A percentile compares a stretch with the other conserved stretches of the same genome.
These are phyloP conservation scores for Gortyna flavago DNA, from an alignment of 2,888 invertebrate genomes.

Conservation along the genomic window DNA sequence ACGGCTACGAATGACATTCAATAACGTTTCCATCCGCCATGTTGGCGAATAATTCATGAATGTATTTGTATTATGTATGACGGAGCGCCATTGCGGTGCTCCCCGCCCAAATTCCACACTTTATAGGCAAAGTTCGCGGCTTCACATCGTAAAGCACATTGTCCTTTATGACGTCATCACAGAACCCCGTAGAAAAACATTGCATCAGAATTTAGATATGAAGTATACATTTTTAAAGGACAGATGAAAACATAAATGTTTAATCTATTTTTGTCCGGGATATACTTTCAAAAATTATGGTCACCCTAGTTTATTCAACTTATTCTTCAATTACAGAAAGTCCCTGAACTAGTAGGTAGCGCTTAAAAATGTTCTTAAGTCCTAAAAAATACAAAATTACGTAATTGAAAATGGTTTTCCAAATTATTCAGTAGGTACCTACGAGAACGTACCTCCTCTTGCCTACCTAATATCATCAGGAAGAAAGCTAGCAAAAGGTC, in stretches of 20 bases:
- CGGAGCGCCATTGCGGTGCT: slow-evolving; percentile 59
- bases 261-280: slow-evolving; percentile 21
- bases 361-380: neutral
- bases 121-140: slow-evolving; percentile 66
- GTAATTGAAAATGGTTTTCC: neutral
- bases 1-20: slow-evolving; percentile 68
- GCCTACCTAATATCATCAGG: neutral
- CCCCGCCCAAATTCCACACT: slow-evolving; percentile 63
- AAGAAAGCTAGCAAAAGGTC: neutral
- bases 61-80: slow-evolving; percentile 70
- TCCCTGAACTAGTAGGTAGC: neutral
- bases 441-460: neutral
- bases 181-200: slow-evolving; percentile 56
- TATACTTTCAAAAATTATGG: neutral
- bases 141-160: slow-evolving; percentile 62
- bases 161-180: slow-evolving; percentile 65
- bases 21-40: slow-evolving; percentile 66
- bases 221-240: slow-evolving; percentile 46
- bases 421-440: neutral
- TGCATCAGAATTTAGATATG: slow-evolving; percentile 59
- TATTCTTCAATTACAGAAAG: neutral
- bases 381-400: neutral
- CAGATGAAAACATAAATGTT: slow-evolving; percentile 5
- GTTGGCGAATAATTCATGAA: slow-evolving; percentile 67
- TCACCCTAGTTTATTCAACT: slow-evolving; percentile 4